Base-by-base conservation (phyloP, 2,113 vertebrate genomes). In the Athene noctua region DNA sequence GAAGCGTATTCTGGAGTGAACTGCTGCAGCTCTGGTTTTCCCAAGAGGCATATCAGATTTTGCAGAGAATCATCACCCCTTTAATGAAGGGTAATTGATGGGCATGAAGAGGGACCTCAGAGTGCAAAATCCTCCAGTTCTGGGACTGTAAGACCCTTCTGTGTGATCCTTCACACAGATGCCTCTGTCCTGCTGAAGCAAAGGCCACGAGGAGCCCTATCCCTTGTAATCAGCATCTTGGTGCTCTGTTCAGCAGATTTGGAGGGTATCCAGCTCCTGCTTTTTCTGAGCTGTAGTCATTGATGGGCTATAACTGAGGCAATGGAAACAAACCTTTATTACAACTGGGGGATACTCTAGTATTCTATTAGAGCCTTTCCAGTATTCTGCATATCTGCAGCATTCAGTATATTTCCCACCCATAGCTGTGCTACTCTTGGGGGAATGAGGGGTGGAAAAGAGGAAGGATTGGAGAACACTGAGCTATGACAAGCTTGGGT, bases 11-110 rank as follows among this genome's bases (percentile, higher is more conserved):
- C n/a, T 74, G 89, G 86, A 79, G 29, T 20, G 70, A 91, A 52
- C 18, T 87, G 65, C 36, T 91, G 55, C 38, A 59, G 61, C 65
- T 94, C 55, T 84, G 52, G 29, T 92, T 81, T 86, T 91, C 86
- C 74, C 86, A 82, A 36, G 77, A 95, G 77, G 40, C 57, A 89
- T 80, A 91, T 87, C 52, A 81, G 61, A 80, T 95, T 95, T 95
- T 94, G 73, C 32, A 72, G 84, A 59, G 57, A 89, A 89, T 95
- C 91, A 72, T 92, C 89, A 63, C 57, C 27, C 51, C 52, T 84
- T 58, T 95, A 81, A 92, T 84, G 86, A 92, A 86, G 42, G 15
- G 29, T 94, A 86, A 96, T 95, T 92, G 70, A 94, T 87, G 57
- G 21, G 80, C 80, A 30, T 86, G 73, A 86, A 86, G 57, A 89